Evolutionary conservation across 2,113 vertebrate species (phyloP), one percentile per base, ranked within the genome.

Genomic region (Ellobius talpinus): DNA sequence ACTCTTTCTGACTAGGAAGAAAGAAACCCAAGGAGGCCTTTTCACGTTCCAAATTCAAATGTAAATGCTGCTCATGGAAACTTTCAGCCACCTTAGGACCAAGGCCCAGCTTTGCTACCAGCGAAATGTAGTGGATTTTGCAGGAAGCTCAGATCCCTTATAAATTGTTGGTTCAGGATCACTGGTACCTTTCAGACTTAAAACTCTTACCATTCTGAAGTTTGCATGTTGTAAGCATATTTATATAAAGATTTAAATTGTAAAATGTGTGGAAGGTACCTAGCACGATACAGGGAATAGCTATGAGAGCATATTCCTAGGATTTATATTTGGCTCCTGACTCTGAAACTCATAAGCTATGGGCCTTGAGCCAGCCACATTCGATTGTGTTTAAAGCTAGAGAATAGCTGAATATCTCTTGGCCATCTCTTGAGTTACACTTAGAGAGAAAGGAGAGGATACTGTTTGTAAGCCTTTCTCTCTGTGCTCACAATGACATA

Each of bases 401-500:
- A 21, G 7, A n/a, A 6, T 3, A 9, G 7, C 7, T 82, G 72
- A 47, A 7, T 11, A 11, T 50, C 42, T 42, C n/a, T 31, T 73
- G 36, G 2, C 11, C 39, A 14, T 31, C 11, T 7, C 12, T 1
- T 1, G 8, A 24, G 12, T 14, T 26, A 4, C 17, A 14, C 12
- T 70, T 23, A 45, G 47, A 26, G 29, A 1, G 23, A 65, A 88
- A 19, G 4, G 55, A 90, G 31, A 45, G 10, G 16, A 6, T 2
- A 2, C 1, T 6, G 5, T 36, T 1, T 36, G 61, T 7, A 24
- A 66, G 61, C 1, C 19, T 31, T 47, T 21, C 6, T 45, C 12
- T 36, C 61, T 36, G 1, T 0, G 1, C 19, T 47, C 9, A 3
- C 17, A 0, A 1, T 36, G 87, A 45, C n/a, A 33, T 70, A 31